Percentiles rank a stretch among this genome's conserved stretches.
These are phyloP conservation scores for Trichomycterus rosablanca DNA, from an alignment of 2,113 vertebrate genomes.

Conservation along the genomic window DNA sequence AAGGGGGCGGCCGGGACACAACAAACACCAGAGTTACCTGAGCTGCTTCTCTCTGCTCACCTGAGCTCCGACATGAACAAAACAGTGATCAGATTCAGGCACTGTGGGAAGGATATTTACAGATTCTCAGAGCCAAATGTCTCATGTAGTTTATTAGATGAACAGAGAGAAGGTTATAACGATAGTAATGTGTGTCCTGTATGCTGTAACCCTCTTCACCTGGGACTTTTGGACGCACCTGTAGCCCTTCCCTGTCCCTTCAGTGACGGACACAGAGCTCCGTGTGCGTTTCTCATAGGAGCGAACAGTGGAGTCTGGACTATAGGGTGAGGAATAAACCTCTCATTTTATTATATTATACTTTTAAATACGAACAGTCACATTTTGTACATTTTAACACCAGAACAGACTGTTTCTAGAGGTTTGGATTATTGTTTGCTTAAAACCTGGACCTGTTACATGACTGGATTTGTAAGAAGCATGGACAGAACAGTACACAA, in stretches of 20 bases:
- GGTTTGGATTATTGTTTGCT: too few species aligned
- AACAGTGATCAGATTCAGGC: conserved; percentile 45
- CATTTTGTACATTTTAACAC: too few species aligned
- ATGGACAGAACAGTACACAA: too few species aligned
- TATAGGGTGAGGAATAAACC: conserved; percentile 52
- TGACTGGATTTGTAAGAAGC: too few species aligned
- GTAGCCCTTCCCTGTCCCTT: conserved; percentile 47
- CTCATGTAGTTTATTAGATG: neutral
- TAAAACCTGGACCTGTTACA: too few species aligned
- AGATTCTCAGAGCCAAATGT: conserved; percentile 23
- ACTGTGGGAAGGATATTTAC: conserved; percentile 49
- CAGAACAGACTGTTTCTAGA: too few species aligned
- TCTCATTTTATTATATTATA: neutral
- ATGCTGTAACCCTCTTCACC: conserved; percentile 24
- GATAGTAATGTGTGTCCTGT: conserved; percentile 17
- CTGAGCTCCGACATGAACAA: conserved; percentile 36
- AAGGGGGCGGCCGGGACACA: neutral
- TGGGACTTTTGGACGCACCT: conserved; percentile 52
- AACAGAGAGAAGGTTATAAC: neutral
- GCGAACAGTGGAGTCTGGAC: conserved; percentile 37
- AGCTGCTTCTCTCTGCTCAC: neutral
- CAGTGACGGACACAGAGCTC: conserved; percentile 39
- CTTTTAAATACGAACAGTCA: too few species aligned
- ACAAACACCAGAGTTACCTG: neutral
- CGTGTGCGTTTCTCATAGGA: conserved; percentile 46